Conservation (phyloP, 2,888 invertebrate genomes). For the Pyralis farinalis region DNA sequence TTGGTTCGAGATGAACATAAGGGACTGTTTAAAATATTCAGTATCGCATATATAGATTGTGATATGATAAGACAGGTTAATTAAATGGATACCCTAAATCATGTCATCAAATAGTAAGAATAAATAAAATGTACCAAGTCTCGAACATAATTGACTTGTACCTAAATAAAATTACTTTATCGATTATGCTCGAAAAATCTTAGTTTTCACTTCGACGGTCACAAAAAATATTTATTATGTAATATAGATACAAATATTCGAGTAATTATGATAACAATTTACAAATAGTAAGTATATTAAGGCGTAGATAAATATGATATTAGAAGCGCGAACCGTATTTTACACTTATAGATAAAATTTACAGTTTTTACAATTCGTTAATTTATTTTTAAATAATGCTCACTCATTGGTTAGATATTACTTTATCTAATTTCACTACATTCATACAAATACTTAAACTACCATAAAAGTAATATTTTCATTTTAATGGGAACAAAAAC, state of each 20-base stretch:
- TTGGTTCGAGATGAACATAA: no score
- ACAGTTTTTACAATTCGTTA: conserved; percentile 2
- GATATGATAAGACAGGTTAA: no score
- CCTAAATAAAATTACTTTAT: not conserved
- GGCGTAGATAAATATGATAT: not conserved
- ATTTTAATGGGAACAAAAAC: no score
- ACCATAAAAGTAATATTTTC: no score
- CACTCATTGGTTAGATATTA: no score
- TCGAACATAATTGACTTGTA: not conserved
- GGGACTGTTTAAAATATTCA: no score
- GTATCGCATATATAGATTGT: no score
- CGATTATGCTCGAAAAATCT: not conserved
- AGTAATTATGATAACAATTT: not conserved
- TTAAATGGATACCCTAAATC: no score
- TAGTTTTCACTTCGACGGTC: not conserved
- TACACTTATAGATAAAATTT: not conserved
- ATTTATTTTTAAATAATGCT: no score
- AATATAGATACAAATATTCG: not conserved
- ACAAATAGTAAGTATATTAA: conserved; percentile 4
- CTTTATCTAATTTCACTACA: no score
- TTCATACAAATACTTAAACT: no score
- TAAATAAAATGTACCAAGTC: not conserved
- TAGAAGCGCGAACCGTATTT: not conserved
- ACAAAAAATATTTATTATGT: conserved; percentile 9
- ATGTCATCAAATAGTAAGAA: no score